phyloP scores from a whole-genome alignment of 2,797 vertebrate genomes.

The Masticophis lateralis region DNA sequence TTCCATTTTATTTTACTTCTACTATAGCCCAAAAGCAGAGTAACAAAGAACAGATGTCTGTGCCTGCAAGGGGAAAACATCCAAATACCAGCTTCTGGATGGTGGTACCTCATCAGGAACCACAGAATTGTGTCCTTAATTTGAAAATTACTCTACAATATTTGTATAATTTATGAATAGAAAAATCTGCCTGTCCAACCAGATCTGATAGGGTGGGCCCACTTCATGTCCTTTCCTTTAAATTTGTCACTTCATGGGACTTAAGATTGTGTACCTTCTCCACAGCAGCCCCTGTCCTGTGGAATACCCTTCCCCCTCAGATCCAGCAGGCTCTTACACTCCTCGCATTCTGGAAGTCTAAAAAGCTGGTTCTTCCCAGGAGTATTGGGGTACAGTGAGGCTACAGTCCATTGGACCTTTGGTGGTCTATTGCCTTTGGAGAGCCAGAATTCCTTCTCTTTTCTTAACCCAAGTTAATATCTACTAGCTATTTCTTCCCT shows the following conservation, averaged over 20 bases:
- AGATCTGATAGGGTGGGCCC: not conserved
- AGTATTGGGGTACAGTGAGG: not conserved
- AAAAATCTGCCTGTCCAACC: not conserved
- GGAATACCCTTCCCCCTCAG: not conserved
- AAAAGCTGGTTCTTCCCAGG: not conserved
- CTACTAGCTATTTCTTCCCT: not conserved
- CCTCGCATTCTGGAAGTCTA: not conserved
- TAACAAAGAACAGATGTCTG: not conserved
- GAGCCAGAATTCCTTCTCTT: not conserved
- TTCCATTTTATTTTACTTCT: not conserved
- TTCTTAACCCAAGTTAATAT: not conserved
- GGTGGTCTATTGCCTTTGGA: not conserved
- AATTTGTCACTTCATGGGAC: not conserved
- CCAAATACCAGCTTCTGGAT: not conserved
- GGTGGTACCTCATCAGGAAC: not conserved
- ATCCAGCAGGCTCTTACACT: not conserved
- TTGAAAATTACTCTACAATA: not conserved
- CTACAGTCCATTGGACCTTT: not conserved
- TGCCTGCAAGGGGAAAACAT: not conserved
- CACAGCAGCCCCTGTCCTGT: not conserved
- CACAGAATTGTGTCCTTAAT: not conserved
- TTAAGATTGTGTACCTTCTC: not conserved
- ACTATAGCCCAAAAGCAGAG: not conserved
- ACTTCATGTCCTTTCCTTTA: not conserved
- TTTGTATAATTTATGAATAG: not conserved